Evolutionary conservation across 2,888 invertebrate species (phyloP).

Genomic region (Xiphydria camelus): DNA sequence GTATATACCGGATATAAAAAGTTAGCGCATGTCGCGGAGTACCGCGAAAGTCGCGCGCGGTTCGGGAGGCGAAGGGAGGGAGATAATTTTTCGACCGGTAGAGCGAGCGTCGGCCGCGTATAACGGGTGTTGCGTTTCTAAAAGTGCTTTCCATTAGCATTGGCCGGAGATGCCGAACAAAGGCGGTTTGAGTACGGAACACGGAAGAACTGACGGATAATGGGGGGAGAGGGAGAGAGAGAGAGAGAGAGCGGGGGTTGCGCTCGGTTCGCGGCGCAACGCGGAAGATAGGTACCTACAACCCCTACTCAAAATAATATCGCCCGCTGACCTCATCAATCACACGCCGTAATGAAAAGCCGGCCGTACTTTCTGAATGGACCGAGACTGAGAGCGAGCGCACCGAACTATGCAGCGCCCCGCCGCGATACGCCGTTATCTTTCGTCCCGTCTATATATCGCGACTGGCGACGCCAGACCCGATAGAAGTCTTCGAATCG

Average conservation of each 20-base stretch:
- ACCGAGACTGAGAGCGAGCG: not conserved
- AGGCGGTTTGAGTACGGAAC: conserved; percentile 36
- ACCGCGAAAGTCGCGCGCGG: too few relatives aligned
- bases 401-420: conserved; percentile 13
- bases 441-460: not conserved
- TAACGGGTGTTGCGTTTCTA: conserved; percentile 34
- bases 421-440: not conserved
- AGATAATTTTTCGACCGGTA: conserved; percentile 25
- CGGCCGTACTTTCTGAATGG: conserved; percentile 15
- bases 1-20: too few relatives aligned
- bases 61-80: conserved; percentile 4
- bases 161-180: conserved; percentile 40
- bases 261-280: conserved; percentile 9
- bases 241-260: too few relatives aligned
- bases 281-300: not conserved
- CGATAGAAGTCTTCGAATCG: too few relatives aligned
- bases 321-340: conserved; percentile 14
- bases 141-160: conserved; percentile 52
- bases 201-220: conserved; percentile 22
- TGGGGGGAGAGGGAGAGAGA: too few relatives aligned
- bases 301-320: conserved; percentile 19
- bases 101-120: not conserved
- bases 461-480: too few relatives aligned
- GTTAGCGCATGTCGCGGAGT: too few relatives aligned
- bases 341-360: conserved; percentile 15